A percentile compares a stretch with the other conserved stretches of the same genome.
Conservation (phyloP, 2,888 invertebrate species). For the Apamea epomidion region DNA sequence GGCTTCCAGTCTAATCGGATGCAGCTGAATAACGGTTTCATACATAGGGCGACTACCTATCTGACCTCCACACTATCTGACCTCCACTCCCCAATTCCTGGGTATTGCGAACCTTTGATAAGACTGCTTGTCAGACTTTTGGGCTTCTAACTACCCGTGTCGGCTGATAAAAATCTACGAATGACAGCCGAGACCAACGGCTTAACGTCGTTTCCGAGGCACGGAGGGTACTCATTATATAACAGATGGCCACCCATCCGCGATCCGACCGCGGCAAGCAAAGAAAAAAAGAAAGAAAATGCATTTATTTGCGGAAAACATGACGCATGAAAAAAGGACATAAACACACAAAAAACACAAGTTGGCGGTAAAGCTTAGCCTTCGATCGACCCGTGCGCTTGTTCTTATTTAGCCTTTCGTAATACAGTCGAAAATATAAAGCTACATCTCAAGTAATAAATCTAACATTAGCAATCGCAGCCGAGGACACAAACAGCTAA, state of each 20-base stretch:
- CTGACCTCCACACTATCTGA: not conserved
- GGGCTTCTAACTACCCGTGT: not conserved
- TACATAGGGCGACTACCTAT: no score
- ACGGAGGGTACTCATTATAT: not conserved
- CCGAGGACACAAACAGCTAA: conserved; percentile 38
- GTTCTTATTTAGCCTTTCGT: not conserved
- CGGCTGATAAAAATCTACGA: not conserved
- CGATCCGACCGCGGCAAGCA: not conserved
- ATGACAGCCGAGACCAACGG: not conserved
- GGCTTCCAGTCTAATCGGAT: not conserved
- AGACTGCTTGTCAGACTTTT: not conserved
- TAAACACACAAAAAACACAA: no score
- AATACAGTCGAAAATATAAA: not conserved
- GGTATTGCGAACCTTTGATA: not conserved
- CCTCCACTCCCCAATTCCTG: not conserved
- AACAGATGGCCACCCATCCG: not conserved
- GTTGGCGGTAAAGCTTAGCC: no score
- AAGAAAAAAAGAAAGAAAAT: no score
- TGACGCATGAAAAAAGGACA: no score
- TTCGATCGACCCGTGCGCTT: not conserved
- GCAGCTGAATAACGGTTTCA: not conserved
- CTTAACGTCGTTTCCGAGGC: not conserved
- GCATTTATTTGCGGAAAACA: no score
- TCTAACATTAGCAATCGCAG: not conserved
- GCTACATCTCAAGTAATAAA: not conserved